Percentiles rank a stretch among this genome's conserved stretches.
phyloP scores from a whole-genome alignment of 2,797 vertebrate genomes.

The Carcharodon carcharias region DNA sequence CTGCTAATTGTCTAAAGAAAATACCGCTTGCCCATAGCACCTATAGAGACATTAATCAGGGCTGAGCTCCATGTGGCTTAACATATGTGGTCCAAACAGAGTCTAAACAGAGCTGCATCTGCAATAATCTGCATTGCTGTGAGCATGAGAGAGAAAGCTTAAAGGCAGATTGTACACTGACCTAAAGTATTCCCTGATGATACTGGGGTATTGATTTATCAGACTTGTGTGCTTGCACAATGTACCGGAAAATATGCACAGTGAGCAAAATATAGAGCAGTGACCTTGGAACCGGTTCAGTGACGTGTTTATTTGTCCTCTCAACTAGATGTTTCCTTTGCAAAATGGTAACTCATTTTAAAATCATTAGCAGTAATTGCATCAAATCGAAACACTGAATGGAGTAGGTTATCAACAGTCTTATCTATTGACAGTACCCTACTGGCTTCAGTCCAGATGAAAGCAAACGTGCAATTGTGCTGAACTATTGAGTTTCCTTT shows the following conservation, averaged over 20 bases:
- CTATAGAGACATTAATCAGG: background rate
- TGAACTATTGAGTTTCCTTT: background rate
- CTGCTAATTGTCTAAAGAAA: background rate
- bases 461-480: background rate
- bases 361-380: background rate
- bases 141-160: background rate
- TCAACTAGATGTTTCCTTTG: background rate
- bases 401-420: background rate
- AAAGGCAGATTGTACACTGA: background rate
- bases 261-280: background rate
- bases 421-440: background rate
- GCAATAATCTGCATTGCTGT: background rate
- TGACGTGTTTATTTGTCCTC: background rate
- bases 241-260: background rate
- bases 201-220: background rate
- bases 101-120: background rate
- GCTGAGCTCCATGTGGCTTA: background rate
- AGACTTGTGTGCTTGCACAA: background rate
- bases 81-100: background rate
- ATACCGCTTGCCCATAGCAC: background rate
- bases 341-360: background rate
- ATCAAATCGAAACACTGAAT: background rate
- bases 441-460: background rate
- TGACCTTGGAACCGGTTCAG: background rate
- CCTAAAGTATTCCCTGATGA: background rate